Base-by-base conservation (phyloP, 1,140 invertebrate species). In the Hyles vespertilio region DNA sequence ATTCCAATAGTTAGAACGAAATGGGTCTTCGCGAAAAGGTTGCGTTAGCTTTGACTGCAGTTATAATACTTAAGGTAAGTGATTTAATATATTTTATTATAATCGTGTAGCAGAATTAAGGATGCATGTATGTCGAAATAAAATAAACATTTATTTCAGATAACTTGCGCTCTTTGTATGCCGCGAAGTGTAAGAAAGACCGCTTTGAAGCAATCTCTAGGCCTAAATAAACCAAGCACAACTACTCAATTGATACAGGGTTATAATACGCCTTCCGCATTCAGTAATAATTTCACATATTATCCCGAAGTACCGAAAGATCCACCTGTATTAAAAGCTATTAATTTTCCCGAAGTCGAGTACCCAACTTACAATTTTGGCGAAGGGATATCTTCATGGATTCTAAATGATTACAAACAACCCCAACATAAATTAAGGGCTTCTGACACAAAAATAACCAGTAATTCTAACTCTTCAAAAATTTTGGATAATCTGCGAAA, bases 1-100 rank as follows among this genome's bases (percentile, higher is more conserved):
- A 48, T 6, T 12, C 10, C 32, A 48, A 48, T 56, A 56, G 54
- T 67, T 69, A 68, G 53, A 69, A 59, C 68, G 70, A 44, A 56
- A 83, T 83, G 80, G 67, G 69, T 48, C 58, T 73, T 60, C 65
- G 65, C 33, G 69, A 77, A 70, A 77, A 76, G 60, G 63, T 81
- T 51, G 64, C 70, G 36, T 64, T 79, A 59, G 9, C 66, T 32
- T 50, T 71, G 43, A 8, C 63, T 40, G 49, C 58, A 12, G 8
- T 69, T 9, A 33, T 67, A 45, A 52, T 67, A 12, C 34, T 66
- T 33, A 65, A 73, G 72, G 80, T 83, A 64, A 72, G 73, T 57
- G 10, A 5, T 40, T 40, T 40, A 8, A 40, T 40, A 2, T 40
- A 0, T 8, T 5, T 40, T 5, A 5, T 40, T 40, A 40, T 40